Base-by-base conservation (phyloP, 1,140 invertebrate species). In the Ostrea edulis region DNA sequence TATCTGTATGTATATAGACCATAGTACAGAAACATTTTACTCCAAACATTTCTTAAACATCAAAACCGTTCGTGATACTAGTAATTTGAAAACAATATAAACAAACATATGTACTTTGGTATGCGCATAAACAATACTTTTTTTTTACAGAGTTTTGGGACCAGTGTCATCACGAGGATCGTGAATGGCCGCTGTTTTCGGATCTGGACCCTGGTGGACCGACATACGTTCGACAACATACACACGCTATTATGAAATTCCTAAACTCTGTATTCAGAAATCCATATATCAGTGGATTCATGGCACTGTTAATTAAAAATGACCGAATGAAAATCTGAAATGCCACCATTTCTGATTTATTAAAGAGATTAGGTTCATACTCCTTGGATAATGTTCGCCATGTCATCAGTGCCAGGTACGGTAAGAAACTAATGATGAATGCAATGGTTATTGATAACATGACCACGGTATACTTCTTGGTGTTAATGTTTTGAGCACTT, bases 241-340 rank as follows among this genome's bases (percentile, higher is more conserved):
- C 11, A 52, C 82, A 83, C 2, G 52, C 82, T 53, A 81, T 35
- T 22, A 85, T 58, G 62, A 88, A 88, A 8, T 83, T 82, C 52
- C 87, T 82, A 29, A 92, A 92, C 44, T 90, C 90, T 25, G 90
- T 87, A 71, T 92, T 92, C n/a, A 91, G 86, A 65, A 92, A 91
- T 71, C 91, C 91, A 77, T 92, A 92, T 11, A 89, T 88, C 3
- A 92, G 35, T 0, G 91, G 91, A 77, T 92, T 92, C 11, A 88
- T 82, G 0, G 91, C 88, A 82, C 89, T 90, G 29, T 88, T 92
- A 4, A 92, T 84, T 9, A 92, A 86, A 85, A 90, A 92, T 17
- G 91, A 90, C 29, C 91, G 81, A 11, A 92, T 25, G 2, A 88
- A 88, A 55, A 92, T 89, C 71, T 90, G 89, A 84, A 91, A 92